Evolutionary conservation across 2,113 vertebrate species (phyloP).

Genomic region (Poicephalus meyeri): DNA sequence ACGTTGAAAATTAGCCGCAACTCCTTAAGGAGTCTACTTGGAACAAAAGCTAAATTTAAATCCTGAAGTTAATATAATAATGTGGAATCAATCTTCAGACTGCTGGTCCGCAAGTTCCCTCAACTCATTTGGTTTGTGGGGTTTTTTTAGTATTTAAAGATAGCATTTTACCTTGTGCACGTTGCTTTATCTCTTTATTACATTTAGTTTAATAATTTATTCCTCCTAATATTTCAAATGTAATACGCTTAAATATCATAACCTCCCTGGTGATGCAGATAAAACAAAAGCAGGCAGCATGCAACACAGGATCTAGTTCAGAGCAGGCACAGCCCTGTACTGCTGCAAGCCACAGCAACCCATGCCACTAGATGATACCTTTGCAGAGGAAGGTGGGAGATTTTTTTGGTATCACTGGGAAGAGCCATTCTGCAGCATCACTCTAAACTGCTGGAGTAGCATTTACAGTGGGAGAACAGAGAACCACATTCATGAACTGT

Average conservation of each 20-base stretch:
- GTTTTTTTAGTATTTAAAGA: background rate
- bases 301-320: background rate
- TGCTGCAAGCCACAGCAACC: background rate
- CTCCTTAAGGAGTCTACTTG: slow-evolving; percentile 34
- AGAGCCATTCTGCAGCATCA: background rate
- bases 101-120: background rate
- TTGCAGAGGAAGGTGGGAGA: background rate
- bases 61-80: slow-evolving; percentile 51
- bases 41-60: slow-evolving; percentile 58
- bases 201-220: background rate
- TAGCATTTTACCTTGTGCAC: background rate
- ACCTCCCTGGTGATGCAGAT: background rate
- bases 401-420: background rate
- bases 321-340: background rate
- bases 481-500: background rate
- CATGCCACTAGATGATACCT: background rate
- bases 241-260: background rate
- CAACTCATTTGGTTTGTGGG: background rate
- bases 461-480: background rate
- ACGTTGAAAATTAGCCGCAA: slow-evolving; percentile 49
- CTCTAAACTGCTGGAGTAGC: background rate
- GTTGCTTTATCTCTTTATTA: background rate
- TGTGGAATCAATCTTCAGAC: slow-evolving; percentile 20
- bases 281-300: background rate
- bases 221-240: background rate